phyloP scores from a whole-genome alignment of 2,888 invertebrate genomes.

The Dolichomitus sp. region DNA sequence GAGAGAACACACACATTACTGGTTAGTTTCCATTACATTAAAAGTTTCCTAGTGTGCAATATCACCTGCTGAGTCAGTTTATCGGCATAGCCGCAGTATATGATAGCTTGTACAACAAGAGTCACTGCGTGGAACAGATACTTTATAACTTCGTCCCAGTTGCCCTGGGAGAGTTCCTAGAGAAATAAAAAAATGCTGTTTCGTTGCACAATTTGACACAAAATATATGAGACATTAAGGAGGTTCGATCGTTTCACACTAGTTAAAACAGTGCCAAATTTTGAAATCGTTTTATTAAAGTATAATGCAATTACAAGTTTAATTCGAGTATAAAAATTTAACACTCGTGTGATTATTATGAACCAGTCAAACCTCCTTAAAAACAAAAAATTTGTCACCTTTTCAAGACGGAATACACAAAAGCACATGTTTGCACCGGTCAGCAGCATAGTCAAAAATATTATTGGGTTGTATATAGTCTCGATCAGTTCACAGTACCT shows the following conservation, averaged over 20 bases:
- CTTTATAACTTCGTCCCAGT: slow-evolving; percentile 61
- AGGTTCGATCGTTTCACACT: not conserved
- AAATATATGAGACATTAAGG: not conserved
- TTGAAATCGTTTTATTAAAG: too few species aligned
- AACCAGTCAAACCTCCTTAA: too few species aligned
- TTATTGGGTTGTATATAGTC: slow-evolving; percentile 62
- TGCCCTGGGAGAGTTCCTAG: slow-evolving; percentile 53
- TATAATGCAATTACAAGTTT: too few species aligned
- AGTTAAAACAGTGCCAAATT: too few species aligned
- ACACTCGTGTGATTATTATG: too few species aligned
- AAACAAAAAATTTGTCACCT: slow-evolving; percentile 29
- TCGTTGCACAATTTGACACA: not conserved
- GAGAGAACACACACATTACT: not conserved
- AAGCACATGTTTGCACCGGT: slow-evolving; percentile 63
- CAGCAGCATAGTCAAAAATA: slow-evolving; percentile 63
- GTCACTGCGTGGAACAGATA: slow-evolving; percentile 65
- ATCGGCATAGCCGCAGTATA: slow-evolving; percentile 70
- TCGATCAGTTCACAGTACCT: slow-evolving; percentile 65
- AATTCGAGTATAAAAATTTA: too few species aligned
- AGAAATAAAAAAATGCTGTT: not conserved
- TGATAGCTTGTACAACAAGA: slow-evolving; percentile 65
- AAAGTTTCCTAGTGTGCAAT: not conserved
- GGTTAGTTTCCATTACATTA: not conserved
- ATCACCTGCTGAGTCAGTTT: slow-evolving; percentile 67
- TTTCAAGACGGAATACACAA: slow-evolving; percentile 63